Percentiles rank a stretch among this genome's conserved stretches.
These are phyloP conservation scores for Vanessa atalanta DNA, from an alignment of 1,140 invertebrate species.

Conservation along the genomic window DNA sequence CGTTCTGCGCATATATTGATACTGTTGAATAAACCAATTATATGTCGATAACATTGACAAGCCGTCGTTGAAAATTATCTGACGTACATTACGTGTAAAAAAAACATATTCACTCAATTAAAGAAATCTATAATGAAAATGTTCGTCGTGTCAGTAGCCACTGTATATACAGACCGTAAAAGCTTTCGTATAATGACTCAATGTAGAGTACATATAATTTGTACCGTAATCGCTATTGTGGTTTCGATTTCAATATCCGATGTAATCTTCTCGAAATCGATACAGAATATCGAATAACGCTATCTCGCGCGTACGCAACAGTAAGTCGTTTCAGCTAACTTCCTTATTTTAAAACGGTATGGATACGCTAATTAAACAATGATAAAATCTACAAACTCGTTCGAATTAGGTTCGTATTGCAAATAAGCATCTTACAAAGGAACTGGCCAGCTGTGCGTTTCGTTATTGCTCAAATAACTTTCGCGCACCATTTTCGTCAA, in stretches of 20 bases:
- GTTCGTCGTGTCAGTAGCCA: too few species aligned
- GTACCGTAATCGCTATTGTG: slow-evolving; percentile 27
- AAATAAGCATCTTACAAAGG: slow-evolving; percentile 36
- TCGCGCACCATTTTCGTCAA: slow-evolving; percentile 63
- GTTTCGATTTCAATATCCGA: slow-evolving; percentile 36
- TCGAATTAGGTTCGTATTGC: slow-evolving; percentile 48
- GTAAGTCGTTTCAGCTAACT: slow-evolving; percentile 38
- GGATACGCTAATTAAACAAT: slow-evolving; percentile 48
- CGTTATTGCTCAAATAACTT: slow-evolving; percentile 38
- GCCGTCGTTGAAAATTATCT: too few species aligned
- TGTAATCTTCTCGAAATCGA: slow-evolving; percentile 34
- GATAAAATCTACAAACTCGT: slow-evolving; percentile 42
- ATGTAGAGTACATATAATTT: slow-evolving; percentile 12
- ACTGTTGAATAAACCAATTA: too few species aligned
- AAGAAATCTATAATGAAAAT: too few species aligned
- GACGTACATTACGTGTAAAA: too few species aligned
- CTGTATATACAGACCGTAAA: not conserved
- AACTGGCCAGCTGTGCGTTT: slow-evolving; percentile 47
- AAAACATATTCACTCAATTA: too few species aligned
- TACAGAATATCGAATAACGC: slow-evolving; percentile 39
- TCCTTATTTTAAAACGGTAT: slow-evolving; percentile 50
- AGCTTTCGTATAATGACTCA: not conserved
- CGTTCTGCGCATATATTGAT: too few species aligned
- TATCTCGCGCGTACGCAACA: slow-evolving; percentile 49
- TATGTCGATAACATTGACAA: too few species aligned